Conservation (phyloP, 2,888 invertebrate genomes). For the Athripsodes cinereus region DNA sequence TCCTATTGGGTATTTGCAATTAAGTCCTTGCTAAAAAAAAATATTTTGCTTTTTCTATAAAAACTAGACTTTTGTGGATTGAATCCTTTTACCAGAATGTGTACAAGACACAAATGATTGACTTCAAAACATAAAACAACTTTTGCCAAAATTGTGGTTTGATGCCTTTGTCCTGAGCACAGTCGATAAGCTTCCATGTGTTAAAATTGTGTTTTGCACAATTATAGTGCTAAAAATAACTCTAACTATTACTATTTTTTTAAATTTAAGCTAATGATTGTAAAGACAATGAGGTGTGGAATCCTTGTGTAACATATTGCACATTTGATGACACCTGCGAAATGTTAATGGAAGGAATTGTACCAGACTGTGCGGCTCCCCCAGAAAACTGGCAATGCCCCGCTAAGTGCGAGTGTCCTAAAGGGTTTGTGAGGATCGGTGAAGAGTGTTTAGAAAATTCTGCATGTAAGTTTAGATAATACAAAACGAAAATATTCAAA, state of each 20-base stretch:
- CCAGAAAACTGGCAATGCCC: slow-evolving; percentile 4
- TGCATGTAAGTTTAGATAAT: slow-evolving; percentile 3
- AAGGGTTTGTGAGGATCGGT: slow-evolving; percentile 6
- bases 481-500: too few species aligned
- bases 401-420: neutral
- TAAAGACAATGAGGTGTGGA: slow-evolving; percentile 10
- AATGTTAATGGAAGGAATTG: slow-evolving; percentile 5
- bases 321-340: slow-evolving; percentile 8
- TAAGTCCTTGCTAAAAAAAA: too few species aligned
- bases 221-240: neutral
- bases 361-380: slow-evolving; percentile 7
- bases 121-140: too few species aligned
- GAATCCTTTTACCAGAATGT: too few species aligned
- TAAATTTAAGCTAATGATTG: slow-evolving; percentile 6
- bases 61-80: too few species aligned
- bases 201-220: slow-evolving; percentile 31
- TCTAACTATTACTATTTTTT: neutral
- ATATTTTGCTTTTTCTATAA: too few species aligned
- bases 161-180: too few species aligned
- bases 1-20: too few species aligned
- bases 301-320: slow-evolving; percentile 12
- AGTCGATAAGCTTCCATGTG: slow-evolving; percentile 31
- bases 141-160: too few species aligned
- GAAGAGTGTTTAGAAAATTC: neutral
- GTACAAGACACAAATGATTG: slow-evolving; percentile 31